phyloP scores from a whole-genome alignment of 1,140 invertebrate species.

The Charaxes varanes region DNA sequence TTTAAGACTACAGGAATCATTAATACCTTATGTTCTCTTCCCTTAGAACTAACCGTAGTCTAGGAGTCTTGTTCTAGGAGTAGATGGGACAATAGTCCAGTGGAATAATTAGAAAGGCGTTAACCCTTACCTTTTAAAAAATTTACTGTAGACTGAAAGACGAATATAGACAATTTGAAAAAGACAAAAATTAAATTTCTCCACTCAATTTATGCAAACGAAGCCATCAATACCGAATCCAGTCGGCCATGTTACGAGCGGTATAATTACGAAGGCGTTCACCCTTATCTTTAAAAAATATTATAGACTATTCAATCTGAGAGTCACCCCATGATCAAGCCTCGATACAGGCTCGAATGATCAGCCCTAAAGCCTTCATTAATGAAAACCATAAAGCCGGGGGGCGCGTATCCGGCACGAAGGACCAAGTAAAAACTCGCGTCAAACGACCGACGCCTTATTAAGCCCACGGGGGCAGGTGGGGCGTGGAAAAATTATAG shows the following conservation, averaged over 20 bases:
- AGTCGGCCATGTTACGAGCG: conserved; percentile 20
- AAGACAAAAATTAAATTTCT: not conserved
- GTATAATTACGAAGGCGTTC: conserved; percentile 32
- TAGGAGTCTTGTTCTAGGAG: too few relatives aligned
- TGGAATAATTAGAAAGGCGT: too few relatives aligned
- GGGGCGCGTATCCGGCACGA: conserved; percentile 44
- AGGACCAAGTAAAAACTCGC: conserved; percentile 53
- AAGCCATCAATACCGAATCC: conserved; percentile 21
- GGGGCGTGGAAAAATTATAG: conserved; percentile 54
- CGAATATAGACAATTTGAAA: not conserved
- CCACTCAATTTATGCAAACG: conserved; percentile 14
- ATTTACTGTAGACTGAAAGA: too few relatives aligned
- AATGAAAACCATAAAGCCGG: conserved; percentile 63
- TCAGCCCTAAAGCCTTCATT: conserved; percentile 66
- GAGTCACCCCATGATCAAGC: conserved; percentile 51
- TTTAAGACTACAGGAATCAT: too few relatives aligned
- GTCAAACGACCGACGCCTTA: conserved; percentile 58
- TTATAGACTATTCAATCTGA: conserved; percentile 34
- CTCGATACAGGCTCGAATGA: conserved; percentile 50
- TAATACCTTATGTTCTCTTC: too few relatives aligned
- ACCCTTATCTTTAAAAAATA: conserved; percentile 34
- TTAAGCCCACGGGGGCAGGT: conserved; percentile 56
- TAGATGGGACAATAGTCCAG: too few relatives aligned
- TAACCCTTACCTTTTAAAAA: too few relatives aligned
- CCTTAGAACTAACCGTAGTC: too few relatives aligned